A percentile compares a stretch with the other conserved stretches of the same genome.
These are phyloP conservation scores for Gobiocypris rarus DNA, from an alignment of 2,113 vertebrate genomes.

Conservation along the genomic window DNA sequence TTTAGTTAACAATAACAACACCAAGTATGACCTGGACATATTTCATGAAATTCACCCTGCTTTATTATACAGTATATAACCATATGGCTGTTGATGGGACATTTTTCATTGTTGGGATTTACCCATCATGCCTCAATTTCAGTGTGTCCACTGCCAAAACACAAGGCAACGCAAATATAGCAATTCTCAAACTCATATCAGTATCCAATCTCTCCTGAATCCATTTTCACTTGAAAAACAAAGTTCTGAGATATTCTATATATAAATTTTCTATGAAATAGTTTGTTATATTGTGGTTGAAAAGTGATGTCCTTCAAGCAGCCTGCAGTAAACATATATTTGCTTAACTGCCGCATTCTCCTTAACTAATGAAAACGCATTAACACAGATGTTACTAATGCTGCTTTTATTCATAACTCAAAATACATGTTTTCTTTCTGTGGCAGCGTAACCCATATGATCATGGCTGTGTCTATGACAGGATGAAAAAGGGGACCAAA, in stretches of 20 bases:
- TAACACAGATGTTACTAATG: background rate
- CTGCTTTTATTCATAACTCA: conserved; percentile 8
- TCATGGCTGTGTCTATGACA: conserved; percentile 62
- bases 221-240: background rate
- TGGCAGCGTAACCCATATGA: conserved; percentile 69
- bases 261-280: background rate
- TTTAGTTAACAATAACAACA: background rate
- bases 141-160: background rate
- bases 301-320: background rate
- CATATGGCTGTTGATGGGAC: background rate
- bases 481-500: conserved; percentile 60
- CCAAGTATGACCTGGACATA: background rate
- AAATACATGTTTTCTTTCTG: conserved; percentile 45
- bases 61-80: background rate
- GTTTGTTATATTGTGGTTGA: background rate
- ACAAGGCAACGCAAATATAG: background rate
- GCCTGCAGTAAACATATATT: too few relatives aligned
- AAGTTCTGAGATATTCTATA: background rate
- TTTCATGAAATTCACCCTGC: background rate
- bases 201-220: background rate
- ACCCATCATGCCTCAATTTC: background rate
- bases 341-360: background rate
- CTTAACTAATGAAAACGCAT: background rate
- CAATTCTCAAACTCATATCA: background rate
- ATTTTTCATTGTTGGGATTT: background rate